These are phyloP conservation scores for Patiria pectinifera DNA, from an alignment of 53 echinoderm and acorn worm genomes.

Conservation along the genomic window DNA sequence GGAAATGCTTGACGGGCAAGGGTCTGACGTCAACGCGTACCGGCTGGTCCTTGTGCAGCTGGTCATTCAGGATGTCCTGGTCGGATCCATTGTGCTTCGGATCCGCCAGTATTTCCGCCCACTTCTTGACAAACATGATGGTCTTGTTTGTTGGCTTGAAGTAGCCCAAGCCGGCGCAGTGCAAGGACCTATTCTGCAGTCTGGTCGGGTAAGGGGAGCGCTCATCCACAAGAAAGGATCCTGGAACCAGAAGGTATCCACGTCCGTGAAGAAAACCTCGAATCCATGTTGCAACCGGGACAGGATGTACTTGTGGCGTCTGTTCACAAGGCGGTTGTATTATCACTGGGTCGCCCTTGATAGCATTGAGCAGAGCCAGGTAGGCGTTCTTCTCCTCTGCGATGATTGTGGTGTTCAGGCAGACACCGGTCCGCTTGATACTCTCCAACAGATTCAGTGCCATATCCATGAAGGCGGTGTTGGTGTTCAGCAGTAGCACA, in stretches of 20 bases:
- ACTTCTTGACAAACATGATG: background rate
- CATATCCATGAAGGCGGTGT: background rate
- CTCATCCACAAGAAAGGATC: background rate
- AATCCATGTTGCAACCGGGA: too few relatives aligned
- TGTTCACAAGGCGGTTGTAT: too few relatives aligned
- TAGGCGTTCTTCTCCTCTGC: too few relatives aligned
- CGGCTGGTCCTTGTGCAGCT: background rate
- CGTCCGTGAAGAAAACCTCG: too few relatives aligned
- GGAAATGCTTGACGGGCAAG: background rate
- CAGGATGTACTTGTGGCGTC: too few relatives aligned
- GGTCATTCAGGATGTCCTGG: background rate
- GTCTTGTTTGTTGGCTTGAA: background rate
- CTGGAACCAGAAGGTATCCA: too few relatives aligned
- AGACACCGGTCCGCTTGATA: background rate
- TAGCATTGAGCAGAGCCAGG: too few relatives aligned
- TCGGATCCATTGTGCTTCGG: background rate
- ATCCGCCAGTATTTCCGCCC: background rate
- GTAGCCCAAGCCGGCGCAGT: constrained; percentile 35
- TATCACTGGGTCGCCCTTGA: too few relatives aligned
- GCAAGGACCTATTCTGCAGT: background rate
- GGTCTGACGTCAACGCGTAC: background rate
- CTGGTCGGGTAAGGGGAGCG: constrained; percentile 5
- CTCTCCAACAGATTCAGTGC: background rate
- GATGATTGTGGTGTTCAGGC: background rate
- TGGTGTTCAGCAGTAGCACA: background rate